Evolutionary conservation across 2,888 invertebrate species (phyloP).

Genomic region (Drosophila affinis): DNA sequence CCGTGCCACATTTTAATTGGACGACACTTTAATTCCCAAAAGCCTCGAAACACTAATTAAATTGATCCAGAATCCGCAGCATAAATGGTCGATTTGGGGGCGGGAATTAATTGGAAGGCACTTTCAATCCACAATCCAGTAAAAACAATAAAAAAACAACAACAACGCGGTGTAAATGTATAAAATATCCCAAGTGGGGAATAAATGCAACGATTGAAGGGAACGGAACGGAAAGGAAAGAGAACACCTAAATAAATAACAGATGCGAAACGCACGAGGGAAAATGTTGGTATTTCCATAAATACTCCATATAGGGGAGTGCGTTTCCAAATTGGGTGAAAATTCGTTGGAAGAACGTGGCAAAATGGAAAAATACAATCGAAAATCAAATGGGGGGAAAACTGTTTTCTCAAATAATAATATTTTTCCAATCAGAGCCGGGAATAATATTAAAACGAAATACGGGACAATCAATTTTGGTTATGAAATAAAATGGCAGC

Average conservation of each 20-base stretch:
- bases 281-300: constrained; percentile 6
- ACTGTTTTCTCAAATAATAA: constrained; percentile 1
- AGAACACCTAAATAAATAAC: constrained; percentile 43
- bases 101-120: constrained; percentile 58
- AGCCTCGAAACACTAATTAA: constrained; percentile 51
- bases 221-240: not conserved
- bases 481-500: not conserved
- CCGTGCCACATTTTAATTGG: constrained; percentile 40
- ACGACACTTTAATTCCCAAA: constrained; percentile 35
- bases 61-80: constrained; percentile 50
- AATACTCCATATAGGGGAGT: not conserved
- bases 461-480: not conserved
- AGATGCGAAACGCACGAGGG: constrained; percentile 24
- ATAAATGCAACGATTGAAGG: constrained; percentile 24
- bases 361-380: not conserved
- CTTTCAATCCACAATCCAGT: constrained; percentile 16
- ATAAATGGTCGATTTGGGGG: constrained; percentile 37
- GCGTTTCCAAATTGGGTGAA: not conserved
- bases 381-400: not conserved
- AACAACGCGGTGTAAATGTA: constrained; percentile 12
- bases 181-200: constrained; percentile 30
- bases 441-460: constrained; percentile 10
- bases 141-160: constrained; percentile 18
- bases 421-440: not conserved
- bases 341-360: not conserved